Evolutionary conservation across 1,140 invertebrate species (phyloP), one percentile per base, ranked within the genome.

Genomic region (Babylonia areolata): DNA sequence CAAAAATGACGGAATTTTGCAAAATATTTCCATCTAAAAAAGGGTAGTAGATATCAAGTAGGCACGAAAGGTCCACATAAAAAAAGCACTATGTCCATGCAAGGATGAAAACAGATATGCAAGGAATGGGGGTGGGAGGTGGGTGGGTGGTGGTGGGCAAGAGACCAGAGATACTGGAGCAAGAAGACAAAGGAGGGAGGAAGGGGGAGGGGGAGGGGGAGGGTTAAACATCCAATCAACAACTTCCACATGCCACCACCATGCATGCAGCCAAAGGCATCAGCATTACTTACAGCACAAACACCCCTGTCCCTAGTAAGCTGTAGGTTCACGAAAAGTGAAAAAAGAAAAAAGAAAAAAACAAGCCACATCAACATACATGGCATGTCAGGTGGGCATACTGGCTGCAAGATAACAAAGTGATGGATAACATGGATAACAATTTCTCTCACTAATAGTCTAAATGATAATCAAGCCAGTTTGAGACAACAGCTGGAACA

Each of bases 361-460:
- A 64, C 58, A 64, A 64, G 58, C 58, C 58, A 64, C 58, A 64
- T 64, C 58, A 64, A 64, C 28, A 64, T 64, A 64, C 58, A 64
- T 64, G 58, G 58, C 58, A 64, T 64, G 58, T 64, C 58, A 64
- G 58, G 58, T 64, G 58, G 58, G 58, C 20, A 64, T 5, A 64
- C 58, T 64, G 20, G 58, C 58, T 64, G 58, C 58, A n/a, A 64
- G 2, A 64, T 64, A 64, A 64, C 28, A 64, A n/a, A 64, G 58
- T 64, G 58, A 64, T 64, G 58, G 58, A 64, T 64, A n/a, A 64
- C 58, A n/a, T 64, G 58, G 58, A 11, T 64, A 64, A 64, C 58
- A 64, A 23, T 12, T 23, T 64, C 58, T 64, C 58, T 64, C 20
- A 23, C 58, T 64, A 64, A 23, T 64, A 5, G 5, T 23, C 58